These are phyloP conservation scores for Lamprologus sp. DNA, from an alignment of 2,113 vertebrate species.

Conservation along the genomic window DNA sequence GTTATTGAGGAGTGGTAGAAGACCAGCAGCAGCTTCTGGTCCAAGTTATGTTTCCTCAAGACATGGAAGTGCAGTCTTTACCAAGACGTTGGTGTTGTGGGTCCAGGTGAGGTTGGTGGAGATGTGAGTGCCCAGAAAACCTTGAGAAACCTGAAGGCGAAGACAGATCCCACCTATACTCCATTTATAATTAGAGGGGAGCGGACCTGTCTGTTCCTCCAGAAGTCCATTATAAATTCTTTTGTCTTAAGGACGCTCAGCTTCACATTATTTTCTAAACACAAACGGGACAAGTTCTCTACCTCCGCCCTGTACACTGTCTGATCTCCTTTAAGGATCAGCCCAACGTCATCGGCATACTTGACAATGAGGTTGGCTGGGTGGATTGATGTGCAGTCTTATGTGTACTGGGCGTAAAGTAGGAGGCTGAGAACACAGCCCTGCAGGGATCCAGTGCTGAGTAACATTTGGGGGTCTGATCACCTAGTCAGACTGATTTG, in stretches of 20 bases:
- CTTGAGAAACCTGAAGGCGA: not conserved
- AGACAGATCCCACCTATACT: not conserved
- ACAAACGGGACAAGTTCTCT: not conserved
- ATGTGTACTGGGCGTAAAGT: not conserved
- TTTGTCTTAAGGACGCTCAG: not conserved
- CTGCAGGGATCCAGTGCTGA: not conserved
- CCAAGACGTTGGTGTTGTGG: not conserved
- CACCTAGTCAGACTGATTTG: not conserved
- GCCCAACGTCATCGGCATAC: not conserved
- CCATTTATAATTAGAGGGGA: not conserved
- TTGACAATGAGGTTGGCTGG: not conserved
- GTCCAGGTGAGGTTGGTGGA: not conserved
- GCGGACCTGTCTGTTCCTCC: not conserved
- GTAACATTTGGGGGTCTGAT: not conserved
- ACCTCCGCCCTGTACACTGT: accelerated
- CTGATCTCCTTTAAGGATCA: not conserved
- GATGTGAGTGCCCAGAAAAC: not conserved
- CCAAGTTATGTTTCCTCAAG: not conserved
- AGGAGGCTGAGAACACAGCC: not conserved
- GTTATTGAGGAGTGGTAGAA: not conserved
- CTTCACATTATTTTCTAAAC: not conserved
- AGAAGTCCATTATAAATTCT: not conserved
- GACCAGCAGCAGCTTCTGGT: not conserved
- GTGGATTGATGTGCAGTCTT: not conserved
- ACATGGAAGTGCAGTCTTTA: not conserved